Evolutionary conservation across 2,113 vertebrate species (phyloP), one percentile per base, ranked within the genome.

Genomic region (Myiopsitta monachus): DNA sequence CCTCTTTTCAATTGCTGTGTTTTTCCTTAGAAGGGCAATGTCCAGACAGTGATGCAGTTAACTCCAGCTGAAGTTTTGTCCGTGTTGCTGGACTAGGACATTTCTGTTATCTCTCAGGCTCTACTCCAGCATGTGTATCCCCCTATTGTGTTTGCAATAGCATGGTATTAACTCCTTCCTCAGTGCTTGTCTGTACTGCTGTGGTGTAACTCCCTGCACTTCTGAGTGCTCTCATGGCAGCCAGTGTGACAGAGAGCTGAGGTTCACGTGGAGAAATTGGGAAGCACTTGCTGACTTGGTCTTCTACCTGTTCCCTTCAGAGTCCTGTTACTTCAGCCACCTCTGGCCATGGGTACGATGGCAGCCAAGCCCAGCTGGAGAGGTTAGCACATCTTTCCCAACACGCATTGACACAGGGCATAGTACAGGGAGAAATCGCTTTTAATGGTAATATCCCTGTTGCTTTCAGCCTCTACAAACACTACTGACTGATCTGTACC

Each of bases 381-480:
- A 18, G 6, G 33, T 30, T 18, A 44, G 39, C 27, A 3, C 0
- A 0, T 14, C 51, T 38, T 72, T 67, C 57, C 66, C 63, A 36
- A 9, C 31, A 46, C n/a, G n/a, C 61, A 16, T 23, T 61, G 55
- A 94, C 36, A 41, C 55, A 86, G 31, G 11, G 21, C 51, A 46
- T 55, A 0, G 0, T 47, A 87, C 73, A 57, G 92, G 92, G 91
- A 84, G 46, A 93, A 87, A 81, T 83, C 55, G 39, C 49, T 79
- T 97, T 97, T 97, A 97, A 96, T 97, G 70, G 87, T 57, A 73
- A 87, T 49, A 92, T 79, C 77, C 81, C 87, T 0, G 7, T 82
- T 91, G 86, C 52, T 0, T 87, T 94, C 91, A 92, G 94, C 96
- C 49, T 87, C 96, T 94, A 94, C 77, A 85, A 87, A 95, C 87